A percentile compares a stretch with the other conserved stretches of the same genome.
phyloP scores from a whole-genome alignment of 2,888 invertebrate genomes.

The Yponomeuta plumbellus region DNA sequence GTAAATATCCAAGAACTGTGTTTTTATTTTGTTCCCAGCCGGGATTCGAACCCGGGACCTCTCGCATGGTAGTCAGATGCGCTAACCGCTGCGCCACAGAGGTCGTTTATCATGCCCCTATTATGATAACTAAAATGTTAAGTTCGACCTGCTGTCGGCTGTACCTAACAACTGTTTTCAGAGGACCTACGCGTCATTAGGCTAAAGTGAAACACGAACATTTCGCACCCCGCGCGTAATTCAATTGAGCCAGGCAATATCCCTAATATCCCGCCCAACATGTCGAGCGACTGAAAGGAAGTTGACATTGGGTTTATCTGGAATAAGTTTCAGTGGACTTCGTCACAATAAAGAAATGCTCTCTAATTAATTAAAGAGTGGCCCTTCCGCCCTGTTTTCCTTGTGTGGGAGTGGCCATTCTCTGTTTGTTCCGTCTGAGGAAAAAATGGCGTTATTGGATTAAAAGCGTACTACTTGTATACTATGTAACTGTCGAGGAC shows the following conservation, averaged over 20 bases:
- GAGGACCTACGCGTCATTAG: background rate
- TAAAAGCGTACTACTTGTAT: conserved; percentile 51
- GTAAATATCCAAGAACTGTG: too few relatives aligned
- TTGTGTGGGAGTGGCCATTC: conserved; percentile 55
- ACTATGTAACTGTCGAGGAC: too few relatives aligned
- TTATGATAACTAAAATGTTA: background rate
- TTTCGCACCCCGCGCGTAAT: background rate
- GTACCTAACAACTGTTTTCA: background rate
- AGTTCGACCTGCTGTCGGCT: background rate
- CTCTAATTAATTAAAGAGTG: conserved; percentile 59
- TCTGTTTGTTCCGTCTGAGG: conserved; percentile 45
- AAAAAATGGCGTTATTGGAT: conserved; percentile 66
- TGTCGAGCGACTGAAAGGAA: background rate
- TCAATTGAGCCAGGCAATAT: background rate
- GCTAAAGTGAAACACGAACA: background rate
- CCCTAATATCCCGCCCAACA: background rate
- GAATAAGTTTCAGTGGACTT: conserved; percentile 34
- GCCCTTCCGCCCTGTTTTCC: conserved; percentile 45
- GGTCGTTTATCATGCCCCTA: too few relatives aligned
- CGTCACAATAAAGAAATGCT: conserved; percentile 53
- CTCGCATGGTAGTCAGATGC: too few relatives aligned
- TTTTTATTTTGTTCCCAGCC: too few relatives aligned
- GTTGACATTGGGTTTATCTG: conserved; percentile 22
- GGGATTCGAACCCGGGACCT: too few relatives aligned
- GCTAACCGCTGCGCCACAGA: too few relatives aligned